These are phyloP conservation scores for Pangasianodon hypophthalmus DNA, from an alignment of 2,113 vertebrate genomes.

Conservation along the genomic window DNA sequence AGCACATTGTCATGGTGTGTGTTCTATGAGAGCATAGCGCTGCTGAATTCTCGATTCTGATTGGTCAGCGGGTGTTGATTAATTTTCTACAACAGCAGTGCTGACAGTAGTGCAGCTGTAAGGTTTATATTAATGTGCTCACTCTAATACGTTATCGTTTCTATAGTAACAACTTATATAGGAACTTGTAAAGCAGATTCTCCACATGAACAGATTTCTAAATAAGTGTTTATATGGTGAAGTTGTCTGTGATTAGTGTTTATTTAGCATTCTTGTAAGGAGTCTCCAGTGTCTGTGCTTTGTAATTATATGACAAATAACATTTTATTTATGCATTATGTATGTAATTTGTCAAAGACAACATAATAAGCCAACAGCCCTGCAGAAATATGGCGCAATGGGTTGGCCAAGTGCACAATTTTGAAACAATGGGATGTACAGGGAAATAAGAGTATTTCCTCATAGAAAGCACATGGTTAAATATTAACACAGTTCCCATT, in stretches of 20 bases:
- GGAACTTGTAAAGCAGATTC: background rate
- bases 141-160: background rate
- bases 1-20: background rate
- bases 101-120: background rate
- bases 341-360: rapidly evolving
- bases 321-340: background rate
- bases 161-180: no score
- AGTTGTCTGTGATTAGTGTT: background rate
- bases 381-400: background rate
- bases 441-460: background rate
- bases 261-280: background rate
- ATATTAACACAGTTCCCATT: background rate
- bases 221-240: background rate
- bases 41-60: background rate
- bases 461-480: background rate
- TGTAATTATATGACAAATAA: background rate
- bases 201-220: background rate
- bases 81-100: no score
- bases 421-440: background rate
- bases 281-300: background rate
- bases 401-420: background rate
- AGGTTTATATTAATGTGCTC: background rate
- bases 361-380: background rate
- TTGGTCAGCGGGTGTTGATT: background rate
- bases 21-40: background rate